Evolutionary conservation across 2,113 vertebrate genomes (phyloP).

Genomic region (Pionites leucogaster): DNA sequence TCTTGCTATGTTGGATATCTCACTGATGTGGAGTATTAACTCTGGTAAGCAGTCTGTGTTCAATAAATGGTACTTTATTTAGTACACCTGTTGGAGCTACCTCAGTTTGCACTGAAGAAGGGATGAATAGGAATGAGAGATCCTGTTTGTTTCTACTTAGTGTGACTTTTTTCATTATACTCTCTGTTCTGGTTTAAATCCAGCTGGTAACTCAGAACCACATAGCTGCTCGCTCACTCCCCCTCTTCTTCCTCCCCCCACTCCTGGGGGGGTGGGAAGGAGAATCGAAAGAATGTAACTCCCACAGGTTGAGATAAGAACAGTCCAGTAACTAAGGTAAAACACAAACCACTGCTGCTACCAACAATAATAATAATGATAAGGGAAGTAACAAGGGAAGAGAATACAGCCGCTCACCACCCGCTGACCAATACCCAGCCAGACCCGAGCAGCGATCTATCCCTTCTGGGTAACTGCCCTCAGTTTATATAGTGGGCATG

Average conservation of each 20-base stretch:
- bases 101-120: neutral
- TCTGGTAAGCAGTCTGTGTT: neutral
- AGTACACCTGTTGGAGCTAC: neutral
- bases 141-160: neutral
- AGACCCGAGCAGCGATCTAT: too few relatives aligned
- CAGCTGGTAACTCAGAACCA: neutral
- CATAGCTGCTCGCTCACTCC: neutral
- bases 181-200: neutral
- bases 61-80: neutral
- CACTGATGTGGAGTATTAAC: neutral
- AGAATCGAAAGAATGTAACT: neutral
- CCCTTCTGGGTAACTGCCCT: too few relatives aligned
- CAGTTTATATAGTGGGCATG: too few relatives aligned
- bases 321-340: too few relatives aligned
- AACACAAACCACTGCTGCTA: too few relatives aligned
- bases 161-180: neutral
- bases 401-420: too few relatives aligned
- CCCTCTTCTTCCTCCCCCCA: neutral
- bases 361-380: too few relatives aligned
- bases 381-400: too few relatives aligned
- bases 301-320: too few relatives aligned
- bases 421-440: too few relatives aligned
- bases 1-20: neutral
- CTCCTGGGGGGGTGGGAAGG: neutral
- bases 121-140: neutral